Base-by-base conservation (phyloP, 2,888 invertebrate species). In the Lasioglossum leucozonium region DNA sequence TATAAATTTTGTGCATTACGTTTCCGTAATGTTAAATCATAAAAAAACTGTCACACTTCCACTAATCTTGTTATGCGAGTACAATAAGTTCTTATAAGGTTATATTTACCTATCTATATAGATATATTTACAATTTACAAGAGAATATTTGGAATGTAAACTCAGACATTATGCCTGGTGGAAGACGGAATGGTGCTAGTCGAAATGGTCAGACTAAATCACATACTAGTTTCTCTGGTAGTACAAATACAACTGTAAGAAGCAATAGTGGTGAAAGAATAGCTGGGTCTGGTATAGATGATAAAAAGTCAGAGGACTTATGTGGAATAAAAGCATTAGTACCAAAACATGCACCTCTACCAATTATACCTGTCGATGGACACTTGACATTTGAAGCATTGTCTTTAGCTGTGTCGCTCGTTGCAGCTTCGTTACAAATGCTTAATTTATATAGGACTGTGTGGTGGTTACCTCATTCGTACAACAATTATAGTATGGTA, bases 401-500 rank as follows among this genome's bases (percentile, higher is more conserved):
- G 93, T 97, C 98, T 94, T 97, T 99, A 94, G 95, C 97, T 18
- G 98, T 98, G 94, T 97, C 97, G 0, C 95, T 97, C 42, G 96
- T 98, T 69, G 97, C 98, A 0, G 97, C 98, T 37, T 97, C 97
- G 79, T 96, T 99, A 80, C 99, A 99, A 95, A 98, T 99, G 94
- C 96, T 99, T 67, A 99, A 99, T 95, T 96, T 99, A 58, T 99
- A 99, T 94, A 97, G 98, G 90, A 99, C 99, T 3, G 98, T 98
- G 22, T 99, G 99, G 99, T 99, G 99, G 99, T 95, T 99, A 77
- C 98, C 99, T 0, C 97, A 99, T 94, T 98, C 99, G 0, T 97
- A 98, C 94, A 98, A 97, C 84, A 97, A 97, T 92, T 98, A 98
- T 93, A 97, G 98, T 84, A 96, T 99, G 97, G 99, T 99, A 95